These are phyloP conservation scores for Pterostichus madidus DNA, from an alignment of 2,888 invertebrate genomes.

Conservation along the genomic window DNA sequence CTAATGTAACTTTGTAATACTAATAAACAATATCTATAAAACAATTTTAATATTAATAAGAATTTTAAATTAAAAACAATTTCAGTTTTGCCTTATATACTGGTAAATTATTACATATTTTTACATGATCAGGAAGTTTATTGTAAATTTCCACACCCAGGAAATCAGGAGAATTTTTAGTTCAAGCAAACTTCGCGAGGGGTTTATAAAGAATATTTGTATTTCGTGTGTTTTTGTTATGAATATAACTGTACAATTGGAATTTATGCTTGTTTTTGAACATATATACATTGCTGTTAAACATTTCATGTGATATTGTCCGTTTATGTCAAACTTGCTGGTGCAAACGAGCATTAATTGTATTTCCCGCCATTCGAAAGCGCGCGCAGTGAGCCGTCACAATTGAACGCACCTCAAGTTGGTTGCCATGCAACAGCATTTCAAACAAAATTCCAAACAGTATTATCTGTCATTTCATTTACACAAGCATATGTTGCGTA, in stretches of 20 bases:
- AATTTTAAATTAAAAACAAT: background rate
- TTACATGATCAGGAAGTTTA: background rate
- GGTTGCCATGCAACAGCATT: slow-evolving; percentile 22
- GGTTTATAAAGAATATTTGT: background rate
- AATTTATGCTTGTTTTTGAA: background rate
- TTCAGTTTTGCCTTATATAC: background rate
- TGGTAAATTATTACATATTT: background rate
- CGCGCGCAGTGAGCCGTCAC: background rate
- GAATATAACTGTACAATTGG: background rate
- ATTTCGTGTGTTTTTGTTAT: background rate
- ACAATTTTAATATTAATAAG: too few relatives aligned
- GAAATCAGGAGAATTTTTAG: background rate
- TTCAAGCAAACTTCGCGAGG: background rate
- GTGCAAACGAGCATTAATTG: too few relatives aligned
- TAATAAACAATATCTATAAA: too few relatives aligned
- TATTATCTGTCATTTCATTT: slow-evolving; percentile 4
- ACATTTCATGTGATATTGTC: too few relatives aligned
- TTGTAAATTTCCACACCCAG: background rate
- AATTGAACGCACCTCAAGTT: slow-evolving; percentile 21
- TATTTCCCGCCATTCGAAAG: too few relatives aligned
- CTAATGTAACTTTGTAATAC: too few relatives aligned
- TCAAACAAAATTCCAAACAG: slow-evolving; percentile 49
- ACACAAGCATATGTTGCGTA: background rate
- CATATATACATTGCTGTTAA: too few relatives aligned
- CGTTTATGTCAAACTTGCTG: too few relatives aligned